A percentile compares a stretch with the other conserved stretches of the same genome.
These are phyloP conservation scores for Athalia cordata DNA, from an alignment of 2,888 invertebrate genomes.

Conservation along the genomic window DNA sequence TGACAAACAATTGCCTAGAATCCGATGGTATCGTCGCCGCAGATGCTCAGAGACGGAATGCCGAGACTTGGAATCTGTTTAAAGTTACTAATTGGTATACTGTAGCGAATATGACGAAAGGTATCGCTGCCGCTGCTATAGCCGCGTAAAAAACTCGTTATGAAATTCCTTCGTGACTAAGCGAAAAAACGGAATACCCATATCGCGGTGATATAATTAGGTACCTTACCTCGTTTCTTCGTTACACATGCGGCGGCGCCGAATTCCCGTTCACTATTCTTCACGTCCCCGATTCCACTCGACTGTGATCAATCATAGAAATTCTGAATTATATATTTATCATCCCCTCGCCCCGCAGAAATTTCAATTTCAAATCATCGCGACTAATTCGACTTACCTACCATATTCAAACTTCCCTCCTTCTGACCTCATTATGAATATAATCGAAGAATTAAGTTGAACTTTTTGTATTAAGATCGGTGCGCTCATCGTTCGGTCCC, in stretches of 20 bases:
- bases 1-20: constrained; percentile 34
- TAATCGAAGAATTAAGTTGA: too few relatives aligned
- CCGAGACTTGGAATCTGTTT: constrained; percentile 23
- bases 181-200: constrained; percentile 3
- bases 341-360: too few relatives aligned
- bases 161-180: constrained; percentile 41
- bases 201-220: neutral
- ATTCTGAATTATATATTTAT: too few relatives aligned
- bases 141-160: constrained; percentile 39
- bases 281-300: too few relatives aligned
- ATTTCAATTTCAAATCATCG: neutral
- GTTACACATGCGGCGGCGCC: too few relatives aligned
- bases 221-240: neutral
- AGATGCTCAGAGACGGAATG: constrained; percentile 10
- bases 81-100: constrained; percentile 40
- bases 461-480: too few relatives aligned
- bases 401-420: neutral
- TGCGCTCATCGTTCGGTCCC: too few relatives aligned
- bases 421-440: too few relatives aligned
- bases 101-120: constrained; percentile 43
- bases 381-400: neutral
- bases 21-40: constrained; percentile 13
- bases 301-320: too few relatives aligned
- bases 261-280: too few relatives aligned
- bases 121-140: neutral